These are phyloP conservation scores for Falco berigora DNA, from an alignment of 2,797 vertebrate genomes.

Conservation along the genomic window DNA sequence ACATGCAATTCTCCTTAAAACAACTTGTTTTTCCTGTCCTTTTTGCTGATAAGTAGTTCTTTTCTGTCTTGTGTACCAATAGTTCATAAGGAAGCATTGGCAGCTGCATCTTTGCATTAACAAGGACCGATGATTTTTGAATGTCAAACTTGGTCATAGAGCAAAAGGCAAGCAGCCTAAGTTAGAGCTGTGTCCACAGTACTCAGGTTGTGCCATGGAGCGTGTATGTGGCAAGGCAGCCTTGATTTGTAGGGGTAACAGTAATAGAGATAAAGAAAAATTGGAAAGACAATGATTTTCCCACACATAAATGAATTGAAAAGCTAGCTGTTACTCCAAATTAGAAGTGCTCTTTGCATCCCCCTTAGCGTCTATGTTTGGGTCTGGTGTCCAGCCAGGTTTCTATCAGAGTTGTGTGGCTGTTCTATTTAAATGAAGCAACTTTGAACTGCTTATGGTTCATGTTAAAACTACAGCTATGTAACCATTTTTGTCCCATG, in stretches of 20 bases:
- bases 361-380: background rate
- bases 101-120: background rate
- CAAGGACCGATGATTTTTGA: background rate
- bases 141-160: background rate
- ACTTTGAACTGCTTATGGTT: background rate
- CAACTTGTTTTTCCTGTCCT: background rate
- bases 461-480: background rate
- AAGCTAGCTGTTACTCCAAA: background rate
- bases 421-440: background rate
- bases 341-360: background rate
- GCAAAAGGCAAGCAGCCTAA: background rate
- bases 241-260: background rate
- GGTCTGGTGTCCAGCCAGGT: background rate
- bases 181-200: background rate
- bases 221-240: background rate
- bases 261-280: background rate
- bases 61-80: background rate
- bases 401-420: background rate
- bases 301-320: background rate
- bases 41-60: background rate
- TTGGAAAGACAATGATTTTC: background rate
- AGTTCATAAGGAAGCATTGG: background rate
- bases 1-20: background rate
- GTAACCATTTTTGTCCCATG: background rate
- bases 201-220: background rate